Evolutionary conservation across 1,140 invertebrate species (phyloP).

Genomic region (Bombus turneri): DNA sequence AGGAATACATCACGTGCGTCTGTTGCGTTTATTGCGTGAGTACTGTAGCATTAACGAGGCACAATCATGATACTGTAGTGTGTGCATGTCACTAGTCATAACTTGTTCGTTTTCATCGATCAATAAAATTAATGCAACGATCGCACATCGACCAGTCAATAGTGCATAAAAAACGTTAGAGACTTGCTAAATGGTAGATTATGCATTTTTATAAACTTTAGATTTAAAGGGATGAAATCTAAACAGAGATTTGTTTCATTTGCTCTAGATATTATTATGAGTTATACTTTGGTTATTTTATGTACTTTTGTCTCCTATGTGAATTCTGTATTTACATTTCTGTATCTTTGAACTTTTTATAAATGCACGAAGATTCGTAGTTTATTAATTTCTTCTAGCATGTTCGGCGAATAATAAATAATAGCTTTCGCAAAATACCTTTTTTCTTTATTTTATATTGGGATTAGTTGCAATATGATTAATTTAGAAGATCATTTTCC

Average conservation of each 20-base stretch:
- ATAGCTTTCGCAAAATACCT: no score
- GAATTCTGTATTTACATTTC: no score
- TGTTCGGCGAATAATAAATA: no score
- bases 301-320: no score
- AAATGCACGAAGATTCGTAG: background rate
- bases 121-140: conserved; percentile 20
- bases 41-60: background rate
- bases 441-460: background rate
- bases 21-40: conserved; percentile 1
- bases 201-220: background rate
- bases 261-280: background rate
- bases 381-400: background rate
- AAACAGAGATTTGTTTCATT: background rate
- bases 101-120: conserved; percentile 9
- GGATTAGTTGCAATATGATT: no score
- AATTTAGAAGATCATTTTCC: background rate
- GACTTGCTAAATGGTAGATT: background rate
- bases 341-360: background rate
- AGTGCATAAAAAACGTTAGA: background rate
- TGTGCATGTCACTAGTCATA: background rate
- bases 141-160: background rate
- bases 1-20: conserved; percentile 5
- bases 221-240: background rate
- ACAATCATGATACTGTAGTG: background rate
- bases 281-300: no score